A percentile compares a stretch with the other conserved stretches of the same genome.
phyloP scores from a whole-genome alignment of 2,888 invertebrate species.

The Homarus gammarus region DNA sequence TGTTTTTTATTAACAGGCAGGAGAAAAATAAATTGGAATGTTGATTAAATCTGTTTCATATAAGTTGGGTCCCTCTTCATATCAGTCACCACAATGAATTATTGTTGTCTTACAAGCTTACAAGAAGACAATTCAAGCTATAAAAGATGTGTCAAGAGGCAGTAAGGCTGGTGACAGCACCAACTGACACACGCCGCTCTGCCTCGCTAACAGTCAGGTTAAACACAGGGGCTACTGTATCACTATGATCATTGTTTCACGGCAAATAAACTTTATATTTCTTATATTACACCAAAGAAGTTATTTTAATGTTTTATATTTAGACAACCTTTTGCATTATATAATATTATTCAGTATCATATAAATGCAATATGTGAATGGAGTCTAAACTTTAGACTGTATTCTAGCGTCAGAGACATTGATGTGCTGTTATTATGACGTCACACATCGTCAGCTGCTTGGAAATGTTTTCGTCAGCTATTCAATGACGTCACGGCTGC shows the following conservation, averaged over 20 bases:
- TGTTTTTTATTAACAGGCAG: no score
- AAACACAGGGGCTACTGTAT: not conserved
- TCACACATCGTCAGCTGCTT: constrained; percentile 24
- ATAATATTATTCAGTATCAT: constrained; percentile 54
- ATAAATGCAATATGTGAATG: constrained; percentile 51
- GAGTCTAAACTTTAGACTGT: no score
- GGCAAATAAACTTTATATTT: not conserved
- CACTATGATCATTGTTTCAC: not conserved
- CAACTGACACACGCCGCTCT: not conserved
- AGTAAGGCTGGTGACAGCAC: no score
- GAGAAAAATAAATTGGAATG: no score
- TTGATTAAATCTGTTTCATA: no score
- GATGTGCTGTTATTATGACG: not conserved
- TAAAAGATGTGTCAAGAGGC: no score
- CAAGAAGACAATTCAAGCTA: no score
- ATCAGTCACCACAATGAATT: no score
- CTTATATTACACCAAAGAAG: constrained; percentile 54
- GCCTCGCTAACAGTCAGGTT: not conserved
- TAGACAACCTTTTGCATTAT: constrained; percentile 39
- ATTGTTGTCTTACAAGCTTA: no score
- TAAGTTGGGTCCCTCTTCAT: no score
- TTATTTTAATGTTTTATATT: constrained; percentile 9
- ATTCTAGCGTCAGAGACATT: not conserved
- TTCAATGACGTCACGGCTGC: constrained; percentile 18
- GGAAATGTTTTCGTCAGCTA: constrained; percentile 25